Evolutionary conservation across 2,113 vertebrate genomes (phyloP), one percentile per base, ranked within the genome.

Genomic region (Rhynchomys soricoides): DNA sequence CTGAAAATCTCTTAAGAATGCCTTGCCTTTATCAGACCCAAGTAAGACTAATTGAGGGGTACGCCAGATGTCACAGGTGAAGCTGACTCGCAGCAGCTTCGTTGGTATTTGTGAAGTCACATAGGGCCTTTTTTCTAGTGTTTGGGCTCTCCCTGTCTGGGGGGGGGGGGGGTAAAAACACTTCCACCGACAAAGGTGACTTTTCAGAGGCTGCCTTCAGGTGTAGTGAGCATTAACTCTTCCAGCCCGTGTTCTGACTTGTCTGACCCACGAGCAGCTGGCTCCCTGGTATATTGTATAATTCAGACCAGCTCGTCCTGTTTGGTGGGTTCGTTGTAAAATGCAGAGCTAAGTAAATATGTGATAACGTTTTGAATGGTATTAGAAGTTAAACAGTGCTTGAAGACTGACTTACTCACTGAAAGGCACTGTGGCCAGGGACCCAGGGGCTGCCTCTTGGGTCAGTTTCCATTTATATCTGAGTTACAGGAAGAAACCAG

Each of bases 241-340:
- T 96, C 95, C 92, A 92, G 96, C 95, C 97, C 97, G 70, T 97
- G 97, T 98, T 98, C 97, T 92, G 95, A 97, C 98, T 98, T 97
- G 97, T 97, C 96, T 93, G 96, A 96, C 96, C 95, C 92, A 19
- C 96, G 96, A 87, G 94, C 89, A 97, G 98, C 97, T 97, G 95
- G 96, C 97, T 98, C 75, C 79, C 34, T 24, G 6, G 96, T 79
- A 86, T 98, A 95, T 98, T 98, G 97, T 98, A 97, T 97, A 98
- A 98, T 97, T 97, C 97, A 98, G 98, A 99, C 98, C 98, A 4
- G 98, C 98, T 97, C 92, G 97, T 98, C 99, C 98, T 97, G 98
- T 99, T 98, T 29, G 97, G 97, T 97, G 78, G 98, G 98, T 98
- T 98, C 96, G 97, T 96, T 97, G 1, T 91, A 89, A 96, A 94